These are phyloP conservation scores for Drosophila erecta DNA, from an alignment of 1,140 invertebrate species.

Conservation along the genomic window DNA sequence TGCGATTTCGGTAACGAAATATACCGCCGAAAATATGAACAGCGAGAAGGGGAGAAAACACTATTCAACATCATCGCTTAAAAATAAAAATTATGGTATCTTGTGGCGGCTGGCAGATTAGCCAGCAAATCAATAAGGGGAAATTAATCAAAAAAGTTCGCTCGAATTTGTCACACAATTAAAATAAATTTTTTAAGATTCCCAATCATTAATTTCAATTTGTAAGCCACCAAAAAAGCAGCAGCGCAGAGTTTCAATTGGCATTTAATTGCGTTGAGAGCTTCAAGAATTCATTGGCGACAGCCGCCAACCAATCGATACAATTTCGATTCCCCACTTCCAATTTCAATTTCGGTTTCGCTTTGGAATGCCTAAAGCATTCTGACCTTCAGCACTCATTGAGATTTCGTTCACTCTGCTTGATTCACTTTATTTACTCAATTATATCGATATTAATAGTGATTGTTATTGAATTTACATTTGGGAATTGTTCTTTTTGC, in stretches of 20 bases:
- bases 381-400: constrained; percentile 81
- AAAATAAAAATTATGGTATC: constrained; percentile 64
- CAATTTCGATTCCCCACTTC: constrained; percentile 55
- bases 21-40: constrained; percentile 16
- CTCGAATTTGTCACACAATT: constrained; percentile 74
- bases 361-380: constrained; percentile 71
- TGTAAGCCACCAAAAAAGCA: constrained; percentile 31
- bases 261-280: constrained; percentile 73
- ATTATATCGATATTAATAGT: constrained; percentile 68
- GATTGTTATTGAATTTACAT: constrained; percentile 72
- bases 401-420: constrained; percentile 57
- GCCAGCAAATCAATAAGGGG: constrained; percentile 53
- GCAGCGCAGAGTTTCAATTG: constrained; percentile 68
- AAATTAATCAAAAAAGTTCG: constrained; percentile 60
- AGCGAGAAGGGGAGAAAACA: constrained; percentile 7
- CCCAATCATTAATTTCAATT: constrained; percentile 65
- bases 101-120: constrained; percentile 44
- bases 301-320: constrained; percentile 73
- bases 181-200: constrained; percentile 64
- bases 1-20: constrained; percentile 40
- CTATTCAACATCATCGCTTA: constrained; percentile 55
- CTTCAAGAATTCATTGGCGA: constrained; percentile 69
- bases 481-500: constrained; percentile 30
- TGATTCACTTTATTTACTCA: constrained; percentile 29
- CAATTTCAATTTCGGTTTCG: constrained; percentile 63